Evolutionary conservation across 1,140 invertebrate genomes (phyloP), one percentile per base, ranked within the genome.

Genomic region (Leguminivora glycinivorella): DNA sequence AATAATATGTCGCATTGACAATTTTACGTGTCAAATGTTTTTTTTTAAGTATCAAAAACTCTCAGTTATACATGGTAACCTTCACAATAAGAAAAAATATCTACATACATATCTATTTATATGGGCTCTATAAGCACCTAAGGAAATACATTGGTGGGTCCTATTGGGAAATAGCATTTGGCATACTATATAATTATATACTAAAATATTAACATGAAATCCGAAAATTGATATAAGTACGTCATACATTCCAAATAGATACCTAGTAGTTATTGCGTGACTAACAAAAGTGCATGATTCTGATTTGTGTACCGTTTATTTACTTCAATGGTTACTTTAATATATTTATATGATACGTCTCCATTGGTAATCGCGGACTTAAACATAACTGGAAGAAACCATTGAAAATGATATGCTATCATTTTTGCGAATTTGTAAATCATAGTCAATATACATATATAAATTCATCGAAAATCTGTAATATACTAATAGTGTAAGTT

Each of bases 201-300:
- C 58, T 63, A 63, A 63, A 63, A 63, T 63, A 63, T 63, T 63
- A 63, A 63, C 58, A 31, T 17, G 29, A 63, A 31, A 17, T 17
- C 56, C 0, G 12, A 60, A 60, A 60, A 25, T 12, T 38, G n/a
- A 47, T 17, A 47, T 47, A 38, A 29, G 2, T 24, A 63, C 7
- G n/a, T 31, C 58, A 63, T 63, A 63, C 24, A 58, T 29, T 29
- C 25, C 14, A 63, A 34, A 70, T 17, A 60, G 22, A 29, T 52
- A 52, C 47, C 24, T 19, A 66, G 25, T 66, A 56, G 17, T 52
- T 52, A 68, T 58, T 40, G 66, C 56, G 70, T 71, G 70, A 71
- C 70, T 71, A 71, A 71, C 70, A 67, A 56, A 67, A 29, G 24
- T 71, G 63, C 70, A 67, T 68, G 63, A 52, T 40, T 38, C 24